phyloP scores from a whole-genome alignment of 1,140 invertebrate genomes.

The Parasteatoda tepidariorum region DNA sequence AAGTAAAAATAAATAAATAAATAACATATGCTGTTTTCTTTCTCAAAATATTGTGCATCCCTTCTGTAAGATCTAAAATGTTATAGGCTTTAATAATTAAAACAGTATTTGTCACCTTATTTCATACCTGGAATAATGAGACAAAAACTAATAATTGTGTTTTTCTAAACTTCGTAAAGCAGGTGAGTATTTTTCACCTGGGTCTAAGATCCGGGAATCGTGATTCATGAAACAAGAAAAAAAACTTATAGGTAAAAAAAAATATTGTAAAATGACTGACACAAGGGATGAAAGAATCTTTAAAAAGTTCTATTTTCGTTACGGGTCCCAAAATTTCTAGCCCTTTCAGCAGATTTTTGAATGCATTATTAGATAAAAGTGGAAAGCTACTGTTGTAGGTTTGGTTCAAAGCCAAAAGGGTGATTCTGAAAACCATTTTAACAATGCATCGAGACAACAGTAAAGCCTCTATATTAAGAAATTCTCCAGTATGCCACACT shows the following conservation, averaged over 20 bases:
- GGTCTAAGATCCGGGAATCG: too few species aligned
- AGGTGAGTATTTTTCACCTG: too few species aligned
- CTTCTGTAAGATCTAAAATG: too few species aligned
- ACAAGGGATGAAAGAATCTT: constrained; percentile 56
- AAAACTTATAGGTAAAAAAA: constrained; percentile 14
- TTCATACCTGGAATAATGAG: too few species aligned
- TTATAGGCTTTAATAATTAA: too few species aligned
- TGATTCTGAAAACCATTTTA: constrained; percentile 59
- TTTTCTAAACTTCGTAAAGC: too few species aligned
- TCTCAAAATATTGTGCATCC: too few species aligned
- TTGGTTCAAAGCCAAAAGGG: constrained; percentile 57
- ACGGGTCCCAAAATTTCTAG: constrained; percentile 45
- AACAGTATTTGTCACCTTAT: too few species aligned
- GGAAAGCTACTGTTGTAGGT: constrained; percentile 59
- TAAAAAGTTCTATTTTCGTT: constrained; percentile 58
- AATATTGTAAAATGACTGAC: constrained; percentile 34
- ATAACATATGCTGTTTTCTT: too few species aligned
- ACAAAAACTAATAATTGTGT: too few species aligned
- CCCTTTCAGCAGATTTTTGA: constrained; percentile 61
- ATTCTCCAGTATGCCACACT: constrained; percentile 35
- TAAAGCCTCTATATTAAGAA: constrained; percentile 58
- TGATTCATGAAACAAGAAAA: background rate
- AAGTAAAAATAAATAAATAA: too few species aligned
- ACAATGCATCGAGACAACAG: constrained; percentile 61
- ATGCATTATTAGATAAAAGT: constrained; percentile 62